Percentiles rank a stretch among this genome's conserved stretches.
These are phyloP conservation scores for Styela clava DNA, from an alignment of 23 tunicate genomes.

Conservation along the genomic window DNA sequence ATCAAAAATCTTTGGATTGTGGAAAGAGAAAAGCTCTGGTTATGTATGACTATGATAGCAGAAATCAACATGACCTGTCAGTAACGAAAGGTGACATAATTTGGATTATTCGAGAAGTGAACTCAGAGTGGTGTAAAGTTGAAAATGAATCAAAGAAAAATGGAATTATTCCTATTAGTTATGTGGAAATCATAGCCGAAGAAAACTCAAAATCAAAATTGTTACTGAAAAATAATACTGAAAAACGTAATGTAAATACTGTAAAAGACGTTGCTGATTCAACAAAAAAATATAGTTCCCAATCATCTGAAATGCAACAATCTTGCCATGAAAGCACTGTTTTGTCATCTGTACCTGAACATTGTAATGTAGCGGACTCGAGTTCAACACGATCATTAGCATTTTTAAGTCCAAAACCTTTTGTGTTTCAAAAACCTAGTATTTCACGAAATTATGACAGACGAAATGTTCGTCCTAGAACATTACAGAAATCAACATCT, in stretches of 20 bases:
- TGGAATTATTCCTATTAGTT: conserved; percentile 57
- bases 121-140: conserved; percentile 65
- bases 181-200: conserved; percentile 1
- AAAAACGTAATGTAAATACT: background rate
- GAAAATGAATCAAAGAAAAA: conserved; percentile 34
- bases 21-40: background rate
- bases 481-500: conserved; percentile 13
- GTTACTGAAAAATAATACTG: background rate
- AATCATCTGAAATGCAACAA: background rate
- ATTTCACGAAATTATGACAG: background rate
- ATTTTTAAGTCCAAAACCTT: background rate
- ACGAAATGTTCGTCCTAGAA: background rate
- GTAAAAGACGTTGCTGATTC: too few species aligned
- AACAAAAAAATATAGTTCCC: too few species aligned
- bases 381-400: background rate
- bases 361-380: background rate
- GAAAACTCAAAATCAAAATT: background rate
- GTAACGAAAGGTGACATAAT: conserved; percentile 42
- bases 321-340: background rate
- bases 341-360: background rate
- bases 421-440: background rate
- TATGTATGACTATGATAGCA: conserved; percentile 18
- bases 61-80: conserved; percentile 59
- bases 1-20: background rate
- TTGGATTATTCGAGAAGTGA: conserved; percentile 35